Evolutionary conservation across 1,140 invertebrate genomes (phyloP).

Genomic region (Eumaeus atala): DNA sequence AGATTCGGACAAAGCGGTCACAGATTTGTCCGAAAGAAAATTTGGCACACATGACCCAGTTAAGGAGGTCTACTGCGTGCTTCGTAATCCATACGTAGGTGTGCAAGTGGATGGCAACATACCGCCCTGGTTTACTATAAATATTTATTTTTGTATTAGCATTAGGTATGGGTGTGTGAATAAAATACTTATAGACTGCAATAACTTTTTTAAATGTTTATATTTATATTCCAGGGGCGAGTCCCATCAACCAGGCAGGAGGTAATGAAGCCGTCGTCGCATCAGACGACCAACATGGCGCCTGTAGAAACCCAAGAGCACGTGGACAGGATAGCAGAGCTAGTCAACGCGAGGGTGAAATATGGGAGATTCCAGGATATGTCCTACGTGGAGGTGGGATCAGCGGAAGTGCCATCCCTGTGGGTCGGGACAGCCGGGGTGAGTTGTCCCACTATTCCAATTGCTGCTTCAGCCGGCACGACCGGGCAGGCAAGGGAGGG

Average conservation of each 20-base stretch:
- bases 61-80: too few relatives aligned
- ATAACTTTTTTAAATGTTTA: too few relatives aligned
- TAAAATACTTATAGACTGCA: too few relatives aligned
- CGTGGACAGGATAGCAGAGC: slow-evolving; percentile 29
- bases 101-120: too few relatives aligned
- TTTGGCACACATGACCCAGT: too few relatives aligned
- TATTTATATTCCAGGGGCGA: background rate
- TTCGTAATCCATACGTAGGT: too few relatives aligned
- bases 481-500: too few relatives aligned
- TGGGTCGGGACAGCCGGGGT: slow-evolving; percentile 53
- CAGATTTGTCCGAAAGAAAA: too few relatives aligned
- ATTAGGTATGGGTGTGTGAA: too few relatives aligned
- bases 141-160: too few relatives aligned
- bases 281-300: background rate
- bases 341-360: slow-evolving; percentile 26
- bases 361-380: slow-evolving; percentile 30
- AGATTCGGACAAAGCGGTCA: too few relatives aligned
- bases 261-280: background rate
- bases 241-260: background rate
- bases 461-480: background rate
- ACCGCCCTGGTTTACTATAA: too few relatives aligned
- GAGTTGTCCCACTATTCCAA: slow-evolving; percentile 17
- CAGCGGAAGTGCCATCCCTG: slow-evolving; percentile 35
- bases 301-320: slow-evolving; percentile 17
- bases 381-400: slow-evolving; percentile 32